A percentile compares a stretch with the other conserved stretches of the same genome.
These are phyloP conservation scores for Phrynocephalus versicolor DNA, from an alignment of 2,113 vertebrate species.

Conservation along the genomic window DNA sequence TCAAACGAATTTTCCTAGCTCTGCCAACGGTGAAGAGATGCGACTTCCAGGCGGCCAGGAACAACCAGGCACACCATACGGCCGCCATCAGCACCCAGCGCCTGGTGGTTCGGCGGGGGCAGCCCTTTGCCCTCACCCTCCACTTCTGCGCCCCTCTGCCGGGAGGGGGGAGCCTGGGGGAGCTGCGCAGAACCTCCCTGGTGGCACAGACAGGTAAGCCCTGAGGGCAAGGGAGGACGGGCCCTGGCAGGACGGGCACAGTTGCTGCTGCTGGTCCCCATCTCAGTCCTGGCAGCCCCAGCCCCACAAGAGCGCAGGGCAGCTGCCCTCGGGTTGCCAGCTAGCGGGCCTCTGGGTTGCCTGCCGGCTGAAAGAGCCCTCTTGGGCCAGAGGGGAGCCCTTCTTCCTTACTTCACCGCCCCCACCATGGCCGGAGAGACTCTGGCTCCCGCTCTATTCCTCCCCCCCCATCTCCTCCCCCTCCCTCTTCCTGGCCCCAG, in stretches of 20 bases:
- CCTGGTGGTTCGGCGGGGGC: conserved; percentile 81
- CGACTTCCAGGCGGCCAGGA: conserved; percentile 46
- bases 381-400: background rate
- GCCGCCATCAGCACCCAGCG: conserved; percentile 65
- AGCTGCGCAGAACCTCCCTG: conserved; percentile 64
- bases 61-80: conserved; percentile 82
- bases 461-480: background rate
- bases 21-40: background rate
- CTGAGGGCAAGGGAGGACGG: no score
- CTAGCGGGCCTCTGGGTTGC: no score
- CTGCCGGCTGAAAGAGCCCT: background rate
- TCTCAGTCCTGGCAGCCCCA: no score
- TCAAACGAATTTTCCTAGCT: no score
- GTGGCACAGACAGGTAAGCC: conserved; percentile 75
- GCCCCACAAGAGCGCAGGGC: no score
- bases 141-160: conserved; percentile 45
- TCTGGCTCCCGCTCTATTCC: accelerated
- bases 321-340: no score
- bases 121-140: conserved; percentile 77
- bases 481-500: background rate
- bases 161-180: conserved; percentile 45
- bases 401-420: background rate
- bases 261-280: no score
- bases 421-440: background rate
- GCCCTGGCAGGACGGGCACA: no score